Evolutionary conservation across 1,140 invertebrate genomes (phyloP).

Genomic region (Drosophila mojavensis): DNA sequence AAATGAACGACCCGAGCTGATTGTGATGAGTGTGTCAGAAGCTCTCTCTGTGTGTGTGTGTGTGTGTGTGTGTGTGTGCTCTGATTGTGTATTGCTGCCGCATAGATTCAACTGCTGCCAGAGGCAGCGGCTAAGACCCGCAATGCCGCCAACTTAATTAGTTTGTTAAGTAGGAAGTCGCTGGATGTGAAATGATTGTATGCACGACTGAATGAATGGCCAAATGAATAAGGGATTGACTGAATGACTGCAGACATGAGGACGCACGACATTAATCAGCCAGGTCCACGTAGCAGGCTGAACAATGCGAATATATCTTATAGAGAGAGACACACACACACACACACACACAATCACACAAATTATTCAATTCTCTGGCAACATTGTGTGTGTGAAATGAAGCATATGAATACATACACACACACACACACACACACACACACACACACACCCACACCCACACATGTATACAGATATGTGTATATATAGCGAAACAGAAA

Average conservation of each 20-base stretch:
- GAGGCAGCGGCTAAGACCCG: slow-evolving; percentile 48
- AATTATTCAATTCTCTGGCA: slow-evolving; percentile 1
- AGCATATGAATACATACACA: background rate
- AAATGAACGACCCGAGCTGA: slow-evolving; percentile 74
- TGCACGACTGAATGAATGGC: slow-evolving; percentile 18
- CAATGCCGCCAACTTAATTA: slow-evolving; percentile 67
- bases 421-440: too few species aligned
- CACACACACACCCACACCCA: too few species aligned
- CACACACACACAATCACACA: too few species aligned
- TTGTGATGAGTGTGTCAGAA: slow-evolving; percentile 55
- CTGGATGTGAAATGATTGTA: slow-evolving; percentile 36
- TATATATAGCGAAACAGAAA: slow-evolving; percentile 34
- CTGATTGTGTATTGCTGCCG: slow-evolving; percentile 23
- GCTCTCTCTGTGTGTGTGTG: background rate
- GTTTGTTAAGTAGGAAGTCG: slow-evolving; percentile 63
- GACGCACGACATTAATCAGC: slow-evolving; percentile 26
- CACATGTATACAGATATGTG: background rate
- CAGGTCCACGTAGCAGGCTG: background rate
- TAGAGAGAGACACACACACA: background rate
- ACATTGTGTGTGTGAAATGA: slow-evolving; percentile 21
- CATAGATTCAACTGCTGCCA: slow-evolving; percentile 52
- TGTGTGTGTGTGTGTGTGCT: slow-evolving; percentile 17
- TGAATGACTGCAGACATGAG: slow-evolving; percentile 11
- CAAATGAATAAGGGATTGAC: background rate
- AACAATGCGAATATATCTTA: background rate